Percentiles rank a stretch among this genome's conserved stretches.
phyloP scores from a whole-genome alignment of 2,888 invertebrate species.

The Drosophila yooni region DNA sequence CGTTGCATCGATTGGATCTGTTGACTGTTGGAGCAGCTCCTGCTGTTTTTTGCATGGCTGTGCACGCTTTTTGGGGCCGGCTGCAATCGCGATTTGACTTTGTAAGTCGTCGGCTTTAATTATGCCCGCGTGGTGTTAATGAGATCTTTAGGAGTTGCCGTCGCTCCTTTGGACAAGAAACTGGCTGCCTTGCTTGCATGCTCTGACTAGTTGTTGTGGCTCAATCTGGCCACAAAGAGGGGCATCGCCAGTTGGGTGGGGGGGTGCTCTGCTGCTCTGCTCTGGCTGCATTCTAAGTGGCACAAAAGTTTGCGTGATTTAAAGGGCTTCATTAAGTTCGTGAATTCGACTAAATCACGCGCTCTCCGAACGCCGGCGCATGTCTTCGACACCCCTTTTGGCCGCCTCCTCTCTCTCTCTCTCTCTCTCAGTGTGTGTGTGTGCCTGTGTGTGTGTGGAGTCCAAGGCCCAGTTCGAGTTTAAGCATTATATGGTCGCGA shows the following conservation, averaged over 20 bases:
- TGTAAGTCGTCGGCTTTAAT: slow-evolving; percentile 82
- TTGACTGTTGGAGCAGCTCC: slow-evolving; percentile 25
- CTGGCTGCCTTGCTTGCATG: slow-evolving; percentile 30
- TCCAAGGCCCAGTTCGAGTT: slow-evolving; percentile 29
- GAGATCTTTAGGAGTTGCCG: slow-evolving; percentile 81
- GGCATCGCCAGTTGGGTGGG: not conserved
- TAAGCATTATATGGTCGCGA: slow-evolving; percentile 61
- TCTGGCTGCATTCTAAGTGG: slow-evolving; percentile 69
- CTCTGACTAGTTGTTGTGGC: slow-evolving; percentile 77
- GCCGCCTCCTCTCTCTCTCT: slow-evolving; percentile 2
- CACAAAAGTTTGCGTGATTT: slow-evolving; percentile 85
- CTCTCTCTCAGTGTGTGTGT: not conserved
- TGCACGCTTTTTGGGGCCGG: slow-evolving; percentile 58
- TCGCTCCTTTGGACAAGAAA: slow-evolving; percentile 13
- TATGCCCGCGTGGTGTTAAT: slow-evolving; percentile 84
- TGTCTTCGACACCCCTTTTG: slow-evolving; percentile 72
- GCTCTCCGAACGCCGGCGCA: slow-evolving; percentile 74
- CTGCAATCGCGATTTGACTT: slow-evolving; percentile 80
- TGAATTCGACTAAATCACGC: slow-evolving; percentile 86
- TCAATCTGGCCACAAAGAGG: slow-evolving; percentile 49
- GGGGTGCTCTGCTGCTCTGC: not conserved
- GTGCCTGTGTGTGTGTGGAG: not conserved
- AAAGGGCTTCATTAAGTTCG: slow-evolving; percentile 86
- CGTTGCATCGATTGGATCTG: slow-evolving; percentile 71
- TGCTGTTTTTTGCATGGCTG: slow-evolving; percentile 34